Evolutionary conservation across 2,888 invertebrate species (phyloP).

Genomic region (Cheilosia pagana): DNA sequence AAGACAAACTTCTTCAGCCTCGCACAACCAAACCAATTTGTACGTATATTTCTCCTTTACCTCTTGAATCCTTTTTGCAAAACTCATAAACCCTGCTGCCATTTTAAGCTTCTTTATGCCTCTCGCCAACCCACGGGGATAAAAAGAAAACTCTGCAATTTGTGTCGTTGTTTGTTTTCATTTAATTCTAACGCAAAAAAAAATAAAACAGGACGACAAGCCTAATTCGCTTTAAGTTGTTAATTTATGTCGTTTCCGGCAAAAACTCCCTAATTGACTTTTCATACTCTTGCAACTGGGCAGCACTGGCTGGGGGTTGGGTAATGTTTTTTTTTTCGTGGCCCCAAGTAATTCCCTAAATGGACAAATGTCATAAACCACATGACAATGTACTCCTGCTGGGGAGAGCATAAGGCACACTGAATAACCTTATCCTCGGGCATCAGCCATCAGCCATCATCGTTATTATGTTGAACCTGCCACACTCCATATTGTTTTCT

Average conservation of each 20-base stretch:
- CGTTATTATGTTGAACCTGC: slow-evolving; percentile 10
- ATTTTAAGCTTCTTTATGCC: slow-evolving; percentile 4
- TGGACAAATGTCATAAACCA: slow-evolving; percentile 22
- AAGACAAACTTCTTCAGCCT: slow-evolving; percentile 12
- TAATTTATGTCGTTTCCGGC: slow-evolving; percentile 56
- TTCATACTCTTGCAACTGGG: slow-evolving; percentile 34
- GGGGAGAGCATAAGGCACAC: too few species aligned
- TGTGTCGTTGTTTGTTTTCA: slow-evolving; percentile 17
- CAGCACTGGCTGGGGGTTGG: neutral
- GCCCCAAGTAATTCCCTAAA: neutral
- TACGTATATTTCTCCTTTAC: neutral
- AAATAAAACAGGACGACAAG: slow-evolving; percentile 6
- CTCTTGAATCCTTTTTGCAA: slow-evolving; percentile 25
- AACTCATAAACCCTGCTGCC: slow-evolving; percentile 33
- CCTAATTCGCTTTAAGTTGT: slow-evolving; percentile 31
- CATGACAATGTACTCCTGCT: slow-evolving; percentile 8
- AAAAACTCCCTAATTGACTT: slow-evolving; percentile 55
- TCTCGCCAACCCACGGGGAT: neutral
- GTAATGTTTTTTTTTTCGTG: neutral
- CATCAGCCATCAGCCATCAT: slow-evolving; percentile 6
- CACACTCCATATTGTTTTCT: slow-evolving; percentile 2
- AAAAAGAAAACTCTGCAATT: slow-evolving; percentile 37
- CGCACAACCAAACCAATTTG: slow-evolving; percentile 3
- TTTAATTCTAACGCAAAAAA: neutral
- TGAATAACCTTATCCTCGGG: slow-evolving; percentile 1